Evolutionary conservation across 2,113 vertebrate species (phyloP), one percentile per base, ranked within the genome.

Genomic region (Campylorhamphus procurvoides): DNA sequence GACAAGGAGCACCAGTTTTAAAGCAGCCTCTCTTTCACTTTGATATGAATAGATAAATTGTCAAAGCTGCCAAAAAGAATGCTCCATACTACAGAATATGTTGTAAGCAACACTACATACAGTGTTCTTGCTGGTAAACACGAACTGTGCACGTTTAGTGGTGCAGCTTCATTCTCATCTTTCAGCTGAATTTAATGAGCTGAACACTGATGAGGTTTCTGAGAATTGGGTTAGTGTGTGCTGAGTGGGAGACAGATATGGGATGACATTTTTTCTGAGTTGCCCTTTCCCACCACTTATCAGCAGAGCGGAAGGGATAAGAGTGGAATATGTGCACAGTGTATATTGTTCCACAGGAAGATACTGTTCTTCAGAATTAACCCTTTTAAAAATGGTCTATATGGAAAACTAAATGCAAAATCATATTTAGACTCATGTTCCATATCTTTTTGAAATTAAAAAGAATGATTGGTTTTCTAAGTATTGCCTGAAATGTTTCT

Each of bases 41-140:
- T 55, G 35, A 92, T 94, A 95, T 98, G 97, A 98, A 98, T 97
- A 97, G 96, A 97, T 97, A 98, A 97, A 97, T 98, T 98, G 97
- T 97, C 89, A 91, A 89, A 95, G 92, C 80, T 91, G 94, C 97
- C 97, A 96, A 76, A 63, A 92, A 97, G 95, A 96, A 55, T 81
- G 86, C 93, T 97, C 90, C 95, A 42, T 89, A 95, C 96, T 93
- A 92, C 24, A 8, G 84, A 84, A 68, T 72, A 60, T 67, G 82
- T 95, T 94, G 93, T 91, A 85, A 91, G 89, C 97, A 97, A 97
- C 96, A 97, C 96, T 97, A 39, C 88, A 58, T 84, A 59, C 96
- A 97, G 93, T 97, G 97, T 97, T 98, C 96, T 91, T 88, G 67
- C 93, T 95, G 89, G 93, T 97, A 95, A 97, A 97, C 95, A 97